Evolutionary conservation across 2,888 invertebrate genomes (phyloP).

Genomic region (Colostygia pectinataria): DNA sequence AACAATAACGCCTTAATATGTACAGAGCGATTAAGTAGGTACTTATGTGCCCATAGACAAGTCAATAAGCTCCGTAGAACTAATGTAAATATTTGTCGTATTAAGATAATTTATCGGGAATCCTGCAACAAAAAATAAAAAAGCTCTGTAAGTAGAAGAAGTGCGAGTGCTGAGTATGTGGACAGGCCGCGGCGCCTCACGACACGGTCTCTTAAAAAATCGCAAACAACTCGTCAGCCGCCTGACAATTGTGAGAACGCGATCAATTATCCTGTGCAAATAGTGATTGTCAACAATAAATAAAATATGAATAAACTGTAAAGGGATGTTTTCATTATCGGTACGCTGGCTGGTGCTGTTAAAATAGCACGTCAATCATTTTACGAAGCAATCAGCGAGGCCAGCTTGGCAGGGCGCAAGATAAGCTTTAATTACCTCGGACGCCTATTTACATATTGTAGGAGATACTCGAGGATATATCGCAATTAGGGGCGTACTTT

Average conservation of each 20-base stretch:
- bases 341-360: conserved; percentile 65
- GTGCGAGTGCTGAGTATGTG: conserved; percentile 48
- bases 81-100: conserved; percentile 69
- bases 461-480: conserved; percentile 75
- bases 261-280: conserved; percentile 80
- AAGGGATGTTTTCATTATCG: conserved; percentile 77
- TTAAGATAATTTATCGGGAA: conserved; percentile 67
- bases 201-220: conserved; percentile 67
- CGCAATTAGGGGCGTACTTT: conserved; percentile 78
- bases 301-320: conserved; percentile 69
- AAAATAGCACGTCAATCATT: conserved; percentile 80
- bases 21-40: conserved; percentile 54
- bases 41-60: conserved; percentile 46
- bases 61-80: conserved; percentile 58
- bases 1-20: conserved; percentile 49
- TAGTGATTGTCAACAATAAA: conserved; percentile 79
- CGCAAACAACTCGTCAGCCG: conserved; percentile 67
- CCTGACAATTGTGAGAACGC: conserved; percentile 81
- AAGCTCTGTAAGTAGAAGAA: conserved; percentile 47
- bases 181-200: conserved; percentile 56
- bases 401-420: conserved; percentile 67
- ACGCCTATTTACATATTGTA: conserved; percentile 80
- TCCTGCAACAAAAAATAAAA: conserved; percentile 55
- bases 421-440: conserved; percentile 81
- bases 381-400: conserved; percentile 73